Conservation (phyloP, 2,113 vertebrate species). For the Mesitornis unicolor region DNA sequence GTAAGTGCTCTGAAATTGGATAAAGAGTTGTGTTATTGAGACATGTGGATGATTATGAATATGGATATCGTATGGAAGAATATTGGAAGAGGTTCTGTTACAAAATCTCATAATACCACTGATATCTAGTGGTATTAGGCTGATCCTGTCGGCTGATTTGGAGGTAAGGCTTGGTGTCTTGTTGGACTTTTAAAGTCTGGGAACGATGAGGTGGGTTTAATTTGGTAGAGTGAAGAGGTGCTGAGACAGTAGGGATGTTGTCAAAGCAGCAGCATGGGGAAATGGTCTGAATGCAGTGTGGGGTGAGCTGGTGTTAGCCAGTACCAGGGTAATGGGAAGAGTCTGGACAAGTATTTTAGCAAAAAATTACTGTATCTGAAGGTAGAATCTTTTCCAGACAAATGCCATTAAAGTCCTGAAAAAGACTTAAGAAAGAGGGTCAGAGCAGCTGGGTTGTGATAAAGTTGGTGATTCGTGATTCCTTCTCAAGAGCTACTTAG, state of each 20-base stretch:
- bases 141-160: neutral
- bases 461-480: neutral
- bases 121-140: neutral
- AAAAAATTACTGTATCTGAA: neutral
- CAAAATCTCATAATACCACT: neutral
- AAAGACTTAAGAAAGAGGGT: neutral
- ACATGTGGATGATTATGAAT: neutral
- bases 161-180: neutral
- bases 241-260: neutral
- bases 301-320: neutral
- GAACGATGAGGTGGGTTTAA: neutral
- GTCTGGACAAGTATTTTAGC: neutral
- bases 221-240: neutral
- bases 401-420: neutral
- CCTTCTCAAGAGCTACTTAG: neutral
- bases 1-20: neutral
- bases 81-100: neutral
- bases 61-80: neutral
- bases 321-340: neutral
- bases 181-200: neutral
- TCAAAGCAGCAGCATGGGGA: neutral
- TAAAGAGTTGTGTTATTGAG: neutral
- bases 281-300: neutral
- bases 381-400: neutral
- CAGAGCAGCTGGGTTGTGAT: neutral